Evolutionary conservation across 1,140 invertebrate genomes (phyloP), one percentile per base, ranked within the genome.

Genomic region (Musca domestica): DNA sequence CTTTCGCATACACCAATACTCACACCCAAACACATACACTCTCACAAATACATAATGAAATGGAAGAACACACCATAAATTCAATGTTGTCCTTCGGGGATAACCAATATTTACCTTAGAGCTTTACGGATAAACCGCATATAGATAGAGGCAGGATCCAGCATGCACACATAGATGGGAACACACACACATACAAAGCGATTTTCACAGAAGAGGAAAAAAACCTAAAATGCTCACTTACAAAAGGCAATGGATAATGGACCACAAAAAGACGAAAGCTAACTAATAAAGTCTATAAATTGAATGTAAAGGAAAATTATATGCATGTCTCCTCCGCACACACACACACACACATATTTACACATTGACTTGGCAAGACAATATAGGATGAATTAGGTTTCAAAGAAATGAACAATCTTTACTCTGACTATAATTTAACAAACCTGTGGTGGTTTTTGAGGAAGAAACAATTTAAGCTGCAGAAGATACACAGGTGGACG

Each of bases 121-220:
- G 54, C 54, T 58, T 17, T 58, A 58, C 27, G 25, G 4, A 30
- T 30, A 30, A 30, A 30, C 27, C 27, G n/a, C n/a, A n/a, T n/a
- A 30, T 30, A 30, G 27, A 30, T 30, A 30, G 27, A 30, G 27
- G 27, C 27, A 30, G 9, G 27, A 3, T 4, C 3, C 3, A 71
- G 69, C 75, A 65, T 66, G n/a, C n/a, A n/a, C n/a, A n/a, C n/a
- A n/a, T n/a, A 20, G 22, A 17, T 30, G 27, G 30, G 52, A 25
- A 10, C 54, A 58, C 6, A 27, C 23, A 58, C 30, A 58, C n/a
- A n/a, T n/a, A n/a, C n/a, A n/a, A n/a, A n/a, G n/a, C n/a, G n/a
- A n/a, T n/a, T n/a, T n/a, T n/a, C n/a, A n/a, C n/a, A n/a, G n/a
- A n/a, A n/a, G n/a, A n/a, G n/a, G 7, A n/a, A 58, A 27, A 58